Percentiles rank a stretch among this genome's conserved stretches.
Conservation (phyloP, 2,888 invertebrate species). For the Ecdyonurus torrentis region DNA sequence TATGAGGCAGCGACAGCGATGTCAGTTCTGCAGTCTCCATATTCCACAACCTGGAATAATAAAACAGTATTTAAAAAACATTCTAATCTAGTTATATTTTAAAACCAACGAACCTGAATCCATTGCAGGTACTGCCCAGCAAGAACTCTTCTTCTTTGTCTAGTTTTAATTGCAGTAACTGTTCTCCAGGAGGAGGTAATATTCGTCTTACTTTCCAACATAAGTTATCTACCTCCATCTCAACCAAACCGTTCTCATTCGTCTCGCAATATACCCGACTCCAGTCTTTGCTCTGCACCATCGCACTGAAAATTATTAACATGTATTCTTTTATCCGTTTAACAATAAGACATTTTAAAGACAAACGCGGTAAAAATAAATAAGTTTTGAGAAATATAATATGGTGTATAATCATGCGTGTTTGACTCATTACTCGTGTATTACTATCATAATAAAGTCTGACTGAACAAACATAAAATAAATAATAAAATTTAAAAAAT, state of each 20-base stretch:
- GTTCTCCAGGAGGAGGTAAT: slow-evolving; percentile 24
- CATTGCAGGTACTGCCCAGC: slow-evolving; percentile 36
- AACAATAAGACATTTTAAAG: no score
- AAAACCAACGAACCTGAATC: slow-evolving; percentile 7
- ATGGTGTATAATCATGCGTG: no score
- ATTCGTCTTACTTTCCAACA: background rate
- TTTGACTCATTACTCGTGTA: no score
- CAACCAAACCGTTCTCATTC: slow-evolving; percentile 49
- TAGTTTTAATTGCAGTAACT: slow-evolving; percentile 63
- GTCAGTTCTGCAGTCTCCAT: background rate
- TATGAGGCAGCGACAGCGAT: slow-evolving; percentile 47
- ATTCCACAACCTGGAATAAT: background rate
- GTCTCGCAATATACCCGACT: background rate
- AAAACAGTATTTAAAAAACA: background rate
- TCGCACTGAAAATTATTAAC: no score
- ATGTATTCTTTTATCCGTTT: no score
- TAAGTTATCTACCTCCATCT: background rate
- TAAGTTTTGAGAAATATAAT: no score
- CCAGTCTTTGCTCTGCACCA: background rate
- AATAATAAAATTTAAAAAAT: no score
- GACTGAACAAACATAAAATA: no score
- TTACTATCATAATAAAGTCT: no score
- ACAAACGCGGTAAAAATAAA: no score
- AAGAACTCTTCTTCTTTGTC: slow-evolving; percentile 66
- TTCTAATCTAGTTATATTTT: background rate